Conservation (phyloP, 2,113 vertebrate species). For the Holacanthus passer region DNA sequence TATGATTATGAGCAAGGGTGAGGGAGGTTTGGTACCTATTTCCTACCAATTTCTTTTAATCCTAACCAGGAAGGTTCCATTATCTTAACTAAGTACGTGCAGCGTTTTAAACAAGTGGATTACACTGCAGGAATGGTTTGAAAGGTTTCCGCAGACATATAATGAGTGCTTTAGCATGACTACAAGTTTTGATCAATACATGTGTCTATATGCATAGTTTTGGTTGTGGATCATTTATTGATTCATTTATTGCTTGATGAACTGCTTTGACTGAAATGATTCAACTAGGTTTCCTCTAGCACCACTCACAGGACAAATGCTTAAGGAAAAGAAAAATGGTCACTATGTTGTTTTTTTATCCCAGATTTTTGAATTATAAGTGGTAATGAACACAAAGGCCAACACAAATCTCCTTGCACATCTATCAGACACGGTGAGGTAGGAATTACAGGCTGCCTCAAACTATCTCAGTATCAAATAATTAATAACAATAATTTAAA, state of each 20-base stretch:
- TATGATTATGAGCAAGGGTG: background rate
- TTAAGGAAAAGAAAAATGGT: background rate
- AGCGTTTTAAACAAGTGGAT: no score
- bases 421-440: background rate
- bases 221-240: background rate
- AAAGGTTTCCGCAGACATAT: no score
- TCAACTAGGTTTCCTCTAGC: background rate
- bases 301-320: background rate
- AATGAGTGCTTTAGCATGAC: no score
- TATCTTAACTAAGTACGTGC: no score
- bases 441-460: background rate
- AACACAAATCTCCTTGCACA: background rate
- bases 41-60: background rate
- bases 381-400: background rate
- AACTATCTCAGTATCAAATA: background rate
- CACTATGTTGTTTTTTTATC: background rate
- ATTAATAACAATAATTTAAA: background rate
- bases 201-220: no score
- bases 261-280: background rate
- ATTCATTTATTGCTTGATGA: background rate
- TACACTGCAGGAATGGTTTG: no score
- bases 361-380: background rate
- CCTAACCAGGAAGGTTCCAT: no score
- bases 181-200: no score
- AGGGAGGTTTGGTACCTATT: background rate